Base-by-base conservation (phyloP, 2,113 vertebrate genomes). In the Cathartes aura region DNA sequence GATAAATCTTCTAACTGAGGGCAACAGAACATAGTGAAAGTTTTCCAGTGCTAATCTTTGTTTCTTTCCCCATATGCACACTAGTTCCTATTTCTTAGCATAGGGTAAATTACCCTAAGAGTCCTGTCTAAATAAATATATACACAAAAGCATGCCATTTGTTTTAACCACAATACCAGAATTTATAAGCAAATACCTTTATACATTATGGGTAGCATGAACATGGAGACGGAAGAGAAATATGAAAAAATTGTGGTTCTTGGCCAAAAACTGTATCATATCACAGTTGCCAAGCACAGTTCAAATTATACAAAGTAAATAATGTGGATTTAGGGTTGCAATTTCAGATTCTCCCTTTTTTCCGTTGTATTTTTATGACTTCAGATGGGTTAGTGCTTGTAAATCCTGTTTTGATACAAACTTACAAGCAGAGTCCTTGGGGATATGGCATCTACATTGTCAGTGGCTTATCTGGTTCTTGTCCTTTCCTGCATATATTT, bases 81-180 rank as follows among this genome's bases (percentile, higher is more conserved):
- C n/a, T 87, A 70, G 29, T 74, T 90, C 16, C 38, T 93, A 23
- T 94, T 88, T 95, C 70, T 53, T 82, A 72, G 71, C n/a, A 78
- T 45, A 52, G 91, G 32, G 43, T 89, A 89, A 94, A 92, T 96
- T 82, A n/a, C 71, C 19, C 16, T 81, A 72, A 89, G 60, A 92
- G 68, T 42, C 34, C 64, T 32, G 22, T 42, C 55, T 76, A 82
- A 73, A 42, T 71, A 79, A 88, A 74, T 67, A 53, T 4, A 47
- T 68, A 50, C 9, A 36, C 48, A 74, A 66, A 63, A 78, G 8
- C 56, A 73, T 90, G 40, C 40, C 12, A 26, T 85, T 87, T 83
- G 26, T 80, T 78, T 80, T 50, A 32, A 45, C 17, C 23, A 48
- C 24, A 29, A 15, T 59, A 23, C 38, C 60, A 58, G 56, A 84